Evolutionary conservation across 1,140 invertebrate species (phyloP), one percentile per base, ranked within the genome.

Genomic region (Bombus fervidus): DNA sequence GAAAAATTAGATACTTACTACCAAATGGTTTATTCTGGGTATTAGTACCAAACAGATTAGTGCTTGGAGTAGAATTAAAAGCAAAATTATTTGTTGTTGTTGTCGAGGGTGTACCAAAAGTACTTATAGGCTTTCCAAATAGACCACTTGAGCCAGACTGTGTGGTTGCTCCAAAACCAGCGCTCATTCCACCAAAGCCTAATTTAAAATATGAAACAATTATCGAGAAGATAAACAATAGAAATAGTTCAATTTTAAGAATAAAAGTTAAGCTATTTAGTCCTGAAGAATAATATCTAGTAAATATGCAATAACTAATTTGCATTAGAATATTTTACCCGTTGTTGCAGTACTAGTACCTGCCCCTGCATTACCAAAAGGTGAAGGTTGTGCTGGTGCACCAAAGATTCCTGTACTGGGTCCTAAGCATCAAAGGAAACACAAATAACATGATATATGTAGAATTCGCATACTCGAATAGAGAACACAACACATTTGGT

Each of bases 81-180:
- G 96, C 96, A 93, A 97, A 96, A 28, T 94, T 95, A 80, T 96
- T 96, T 0, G 96, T 96, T 10, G 96, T 95, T 12, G 96, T 96
- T 22, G 89, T 88, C 2, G 96, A 94, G 62, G 96, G 93, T n/a
- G 95, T 95, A 6, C 96, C 96, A 91, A 97, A 96, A 68, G 92
- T 92, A 39, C 93, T 91, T 64, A 95, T 94, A 28, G 94, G 95
- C 85, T 96, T 96, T 34, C 94, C 94, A 92, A 95, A 95, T 22
- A 96, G 81, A 92, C 95, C 94, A 1, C 94, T 95, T 22, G 94
- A 92, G 79, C 88, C 91, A 10, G 94, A 57, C 76, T 95, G 94
- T 86, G 87, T 93, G 0, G 95, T 93, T 1, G 95, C 91, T 5
- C 96, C 96, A 89, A 97, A 97, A 39, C 94, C 94, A 1, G 95